These are phyloP conservation scores for Cochlearius cochlearius DNA, from an alignment of 2,113 vertebrate species.

Conservation along the genomic window DNA sequence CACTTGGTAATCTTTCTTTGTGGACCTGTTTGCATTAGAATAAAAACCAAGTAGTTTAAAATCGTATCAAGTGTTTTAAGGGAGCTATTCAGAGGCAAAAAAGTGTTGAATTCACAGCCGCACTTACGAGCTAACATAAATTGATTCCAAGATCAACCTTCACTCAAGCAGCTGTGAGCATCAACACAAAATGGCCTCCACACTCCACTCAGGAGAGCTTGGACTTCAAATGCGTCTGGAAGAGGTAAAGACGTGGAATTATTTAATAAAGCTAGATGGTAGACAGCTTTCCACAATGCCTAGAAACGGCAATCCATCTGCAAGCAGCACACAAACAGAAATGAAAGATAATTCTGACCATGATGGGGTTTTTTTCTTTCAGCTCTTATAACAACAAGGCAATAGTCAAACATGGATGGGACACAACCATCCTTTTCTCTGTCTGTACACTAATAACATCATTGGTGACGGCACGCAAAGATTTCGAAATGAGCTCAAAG, in stretches of 20 bases:
- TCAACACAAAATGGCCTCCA: not conserved
- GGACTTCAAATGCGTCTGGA: not conserved
- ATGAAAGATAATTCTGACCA: fast-evolving
- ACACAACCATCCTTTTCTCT: not conserved
- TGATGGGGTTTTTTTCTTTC: not conserved
- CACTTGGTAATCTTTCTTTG: not conserved
- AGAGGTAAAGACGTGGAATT: not conserved
- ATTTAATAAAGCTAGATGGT: not conserved
- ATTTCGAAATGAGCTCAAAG: not conserved
- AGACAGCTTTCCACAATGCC: not conserved
- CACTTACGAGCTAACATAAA: not conserved
- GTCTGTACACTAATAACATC: not conserved
- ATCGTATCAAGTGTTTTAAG: not conserved
- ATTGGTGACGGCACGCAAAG: fast-evolving
- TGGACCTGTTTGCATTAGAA: not conserved
- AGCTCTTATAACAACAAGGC: not conserved
- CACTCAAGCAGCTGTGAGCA: not conserved
- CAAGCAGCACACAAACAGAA: not conserved
- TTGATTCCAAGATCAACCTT: not conserved
- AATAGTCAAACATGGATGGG: fast-evolving
- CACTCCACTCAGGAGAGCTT: fast-evolving
- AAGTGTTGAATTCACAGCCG: not conserved
- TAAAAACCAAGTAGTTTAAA: not conserved
- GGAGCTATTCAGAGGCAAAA: not conserved
- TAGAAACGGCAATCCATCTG: not conserved